A percentile compares a stretch with the other conserved stretches of the same genome.
Evolutionary conservation across 2,797 vertebrate genomes (phyloP).

Genomic region (Myotis vivesi): DNA sequence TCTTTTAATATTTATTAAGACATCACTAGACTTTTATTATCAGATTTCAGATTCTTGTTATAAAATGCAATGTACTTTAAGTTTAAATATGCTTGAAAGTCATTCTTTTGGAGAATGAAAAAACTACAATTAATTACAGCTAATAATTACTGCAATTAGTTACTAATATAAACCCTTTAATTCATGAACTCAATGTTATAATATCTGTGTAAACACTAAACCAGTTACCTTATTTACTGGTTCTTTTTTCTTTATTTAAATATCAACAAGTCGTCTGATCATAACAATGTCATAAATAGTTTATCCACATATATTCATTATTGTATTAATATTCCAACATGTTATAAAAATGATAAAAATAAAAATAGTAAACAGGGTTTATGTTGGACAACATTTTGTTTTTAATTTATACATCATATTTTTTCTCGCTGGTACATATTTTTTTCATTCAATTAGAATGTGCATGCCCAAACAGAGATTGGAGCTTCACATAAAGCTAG

Average conservation of each 20-base stretch:
- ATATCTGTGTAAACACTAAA: not conserved
- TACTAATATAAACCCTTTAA: not conserved
- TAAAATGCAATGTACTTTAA: conserved; percentile 6
- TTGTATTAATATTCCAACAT: not conserved
- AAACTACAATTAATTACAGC: not conserved
- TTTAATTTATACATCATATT: not conserved
- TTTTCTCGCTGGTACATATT: not conserved
- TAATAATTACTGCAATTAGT: not conserved
- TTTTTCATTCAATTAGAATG: not conserved
- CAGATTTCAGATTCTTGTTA: not conserved
- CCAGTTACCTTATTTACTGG: not conserved
- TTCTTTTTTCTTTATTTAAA: conserved; percentile 14
- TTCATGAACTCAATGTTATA: not conserved
- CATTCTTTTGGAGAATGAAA: not conserved
- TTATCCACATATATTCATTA: not conserved
- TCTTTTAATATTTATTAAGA: not conserved
- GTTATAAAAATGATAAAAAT: not conserved
- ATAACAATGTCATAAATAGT: not conserved
- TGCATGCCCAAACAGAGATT: not conserved
- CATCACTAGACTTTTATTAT: not conserved
- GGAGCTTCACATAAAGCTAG: not conserved
- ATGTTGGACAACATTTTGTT: not conserved
- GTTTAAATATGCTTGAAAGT: not conserved
- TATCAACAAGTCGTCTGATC: not conserved
- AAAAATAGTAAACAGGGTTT: not conserved